phyloP scores from a whole-genome alignment of 2,888 invertebrate genomes.

The Mythimna impura region DNA sequence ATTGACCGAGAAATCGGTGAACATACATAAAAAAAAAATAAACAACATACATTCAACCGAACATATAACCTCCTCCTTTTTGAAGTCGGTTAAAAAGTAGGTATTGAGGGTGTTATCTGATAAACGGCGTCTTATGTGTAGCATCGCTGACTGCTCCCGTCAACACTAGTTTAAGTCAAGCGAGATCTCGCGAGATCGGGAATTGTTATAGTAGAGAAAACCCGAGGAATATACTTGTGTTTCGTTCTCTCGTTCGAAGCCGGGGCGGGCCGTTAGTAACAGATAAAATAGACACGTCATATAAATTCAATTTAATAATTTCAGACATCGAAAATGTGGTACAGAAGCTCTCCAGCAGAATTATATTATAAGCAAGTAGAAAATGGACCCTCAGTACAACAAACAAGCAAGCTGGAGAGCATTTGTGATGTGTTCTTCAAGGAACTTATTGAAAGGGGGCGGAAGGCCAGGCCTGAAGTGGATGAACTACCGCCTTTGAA shows the following conservation, averaged over 20 bases:
- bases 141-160: too few species aligned
- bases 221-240: background rate
- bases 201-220: background rate
- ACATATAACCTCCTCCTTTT: too few species aligned
- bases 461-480: slow-evolving; percentile 91
- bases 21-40: too few species aligned
- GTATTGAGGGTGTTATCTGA: too few species aligned
- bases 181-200: too few species aligned
- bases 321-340: slow-evolving; percentile 91
- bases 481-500: slow-evolving; percentile 93
- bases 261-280: too few species aligned
- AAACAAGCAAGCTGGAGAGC: slow-evolving; percentile 92
- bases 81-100: too few species aligned
- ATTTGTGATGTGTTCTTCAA: slow-evolving; percentile 94
- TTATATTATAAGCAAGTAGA: slow-evolving; percentile 94
- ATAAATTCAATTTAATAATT: slow-evolving; percentile 18
- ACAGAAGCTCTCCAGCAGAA: slow-evolving; percentile 97
- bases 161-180: too few species aligned
- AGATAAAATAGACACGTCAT: background rate
- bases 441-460: slow-evolving; percentile 93
- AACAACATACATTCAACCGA: too few species aligned
- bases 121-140: too few species aligned
- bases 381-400: slow-evolving; percentile 91
- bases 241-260: too few species aligned
- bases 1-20: too few species aligned